Conservation (phyloP, 2,888 invertebrate species). For the Drosophila pegasa region DNA sequence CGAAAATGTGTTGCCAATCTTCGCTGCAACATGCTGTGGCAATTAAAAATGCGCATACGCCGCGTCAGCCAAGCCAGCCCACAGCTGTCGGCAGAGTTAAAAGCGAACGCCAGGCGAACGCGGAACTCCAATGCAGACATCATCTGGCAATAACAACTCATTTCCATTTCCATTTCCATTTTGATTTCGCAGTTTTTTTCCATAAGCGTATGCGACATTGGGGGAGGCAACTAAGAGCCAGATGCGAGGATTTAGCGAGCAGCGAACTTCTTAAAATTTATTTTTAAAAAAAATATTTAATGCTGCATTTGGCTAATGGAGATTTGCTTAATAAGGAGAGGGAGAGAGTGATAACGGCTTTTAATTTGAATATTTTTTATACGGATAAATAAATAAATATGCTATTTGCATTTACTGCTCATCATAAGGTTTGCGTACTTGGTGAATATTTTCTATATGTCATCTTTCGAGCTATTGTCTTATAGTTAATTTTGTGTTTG, state of each 20-base stretch:
- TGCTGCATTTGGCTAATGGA: background rate
- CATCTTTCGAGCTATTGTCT: too few relatives aligned
- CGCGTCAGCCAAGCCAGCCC: conserved; percentile 51
- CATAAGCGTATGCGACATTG: conserved; percentile 6
- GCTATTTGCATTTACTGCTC: too few relatives aligned
- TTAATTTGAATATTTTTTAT: too few relatives aligned
- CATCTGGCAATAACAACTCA: conserved; percentile 57
- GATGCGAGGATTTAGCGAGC: conserved; percentile 3
- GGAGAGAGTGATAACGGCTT: too few relatives aligned
- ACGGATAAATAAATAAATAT: too few relatives aligned
- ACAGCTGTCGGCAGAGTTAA: conserved; percentile 56
- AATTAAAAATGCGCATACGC: conserved; percentile 81
- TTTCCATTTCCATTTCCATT: conserved; percentile 63
- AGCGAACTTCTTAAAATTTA: background rate
- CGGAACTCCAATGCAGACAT: conserved; percentile 67
- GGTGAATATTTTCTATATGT: too few relatives aligned
- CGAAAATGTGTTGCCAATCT: conserved; percentile 70
- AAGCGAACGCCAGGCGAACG: conserved; percentile 64
- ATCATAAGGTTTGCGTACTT: too few relatives aligned
- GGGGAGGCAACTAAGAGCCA: conserved; percentile 19
- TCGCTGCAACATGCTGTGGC: conserved; percentile 72
- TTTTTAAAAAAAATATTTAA: background rate
- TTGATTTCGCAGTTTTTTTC: conserved; percentile 41
- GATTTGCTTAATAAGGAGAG: background rate
- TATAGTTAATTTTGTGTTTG: too few relatives aligned